These are phyloP conservation scores for Elephantulus edwardii DNA, from an alignment of 2,113 vertebrate genomes.

Conservation along the genomic window DNA sequence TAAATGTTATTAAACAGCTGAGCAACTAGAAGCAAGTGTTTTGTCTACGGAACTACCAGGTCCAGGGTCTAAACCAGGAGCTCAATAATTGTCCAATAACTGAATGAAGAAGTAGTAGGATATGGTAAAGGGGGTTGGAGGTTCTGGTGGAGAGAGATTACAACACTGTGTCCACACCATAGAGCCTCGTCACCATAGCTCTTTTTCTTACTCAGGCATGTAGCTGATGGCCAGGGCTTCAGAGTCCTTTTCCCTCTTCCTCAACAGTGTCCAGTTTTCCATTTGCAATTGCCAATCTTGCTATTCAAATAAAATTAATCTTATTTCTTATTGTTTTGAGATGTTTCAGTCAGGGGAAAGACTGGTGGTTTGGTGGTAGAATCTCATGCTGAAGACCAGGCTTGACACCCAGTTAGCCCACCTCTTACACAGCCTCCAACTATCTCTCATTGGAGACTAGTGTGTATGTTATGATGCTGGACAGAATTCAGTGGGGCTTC, in stretches of 20 bases:
- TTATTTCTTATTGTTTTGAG: background rate
- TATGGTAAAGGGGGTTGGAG: rapidly evolving
- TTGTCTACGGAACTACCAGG: background rate
- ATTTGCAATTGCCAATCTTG: rapidly evolving
- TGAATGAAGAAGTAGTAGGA: background rate
- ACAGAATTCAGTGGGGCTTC: background rate
- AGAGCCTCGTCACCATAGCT: rapidly evolving
- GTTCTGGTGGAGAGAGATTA: rapidly evolving
- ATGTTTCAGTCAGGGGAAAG: background rate
- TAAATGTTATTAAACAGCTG: background rate
- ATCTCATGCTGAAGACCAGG: background rate
- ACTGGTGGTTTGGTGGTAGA: background rate
- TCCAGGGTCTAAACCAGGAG: background rate
- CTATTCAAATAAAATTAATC: background rate
- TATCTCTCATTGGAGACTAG: background rate
- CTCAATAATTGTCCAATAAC: background rate
- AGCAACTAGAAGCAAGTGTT: background rate
- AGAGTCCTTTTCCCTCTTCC: rapidly evolving
- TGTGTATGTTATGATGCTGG: background rate
- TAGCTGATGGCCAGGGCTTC: no score
- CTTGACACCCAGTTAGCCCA: background rate
- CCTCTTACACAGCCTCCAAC: background rate
- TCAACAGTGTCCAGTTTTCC: background rate
- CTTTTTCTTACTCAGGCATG: background rate
- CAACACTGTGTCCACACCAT: rapidly evolving